Percentiles rank a stretch among this genome's conserved stretches.
phyloP scores from a whole-genome alignment of 2,113 vertebrate species.

The Gobio gobio region DNA sequence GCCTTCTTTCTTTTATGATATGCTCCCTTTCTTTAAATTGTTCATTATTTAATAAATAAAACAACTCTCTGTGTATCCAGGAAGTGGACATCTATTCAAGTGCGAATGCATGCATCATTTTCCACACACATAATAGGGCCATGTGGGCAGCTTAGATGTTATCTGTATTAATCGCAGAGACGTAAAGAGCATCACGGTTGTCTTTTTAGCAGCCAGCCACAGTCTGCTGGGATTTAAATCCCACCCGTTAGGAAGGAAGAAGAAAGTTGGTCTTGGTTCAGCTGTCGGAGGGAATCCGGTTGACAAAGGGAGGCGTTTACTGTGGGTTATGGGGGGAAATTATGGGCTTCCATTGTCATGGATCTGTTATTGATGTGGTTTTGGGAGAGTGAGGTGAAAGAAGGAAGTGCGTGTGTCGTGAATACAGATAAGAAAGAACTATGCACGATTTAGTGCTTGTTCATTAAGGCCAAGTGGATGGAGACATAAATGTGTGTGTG shows the following conservation, averaged over 20 bases:
- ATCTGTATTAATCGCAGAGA: conserved; percentile 6
- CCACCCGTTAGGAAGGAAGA: conserved; percentile 12
- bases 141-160: conserved; percentile 27
- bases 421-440: conserved; percentile 55
- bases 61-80: conserved; percentile 64
- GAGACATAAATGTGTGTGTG: conserved; percentile 27
- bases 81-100: conserved; percentile 52
- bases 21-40: conserved; percentile 54
- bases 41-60: conserved; percentile 76
- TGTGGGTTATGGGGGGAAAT: conserved; percentile 20
- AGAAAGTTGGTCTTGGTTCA: conserved; percentile 17
- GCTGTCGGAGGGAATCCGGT: neutral
- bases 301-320: conserved; percentile 35
- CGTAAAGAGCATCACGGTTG: conserved; percentile 1
- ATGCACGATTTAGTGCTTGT: conserved; percentile 40
- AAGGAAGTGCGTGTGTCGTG: conserved; percentile 26
- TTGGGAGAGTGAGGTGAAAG: neutral
- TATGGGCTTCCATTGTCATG: conserved; percentile 17
- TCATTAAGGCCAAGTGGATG: conserved; percentile 51
- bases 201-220: conserved; percentile 8
- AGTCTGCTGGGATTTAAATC: conserved; percentile 20
- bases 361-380: conserved; percentile 44
- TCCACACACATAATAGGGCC: conserved; percentile 32
- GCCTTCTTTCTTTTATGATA: neutral
- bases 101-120: conserved; percentile 44